Base-by-base conservation (phyloP, 1,140 invertebrate genomes). In the Elysia chlorotica region DNA sequence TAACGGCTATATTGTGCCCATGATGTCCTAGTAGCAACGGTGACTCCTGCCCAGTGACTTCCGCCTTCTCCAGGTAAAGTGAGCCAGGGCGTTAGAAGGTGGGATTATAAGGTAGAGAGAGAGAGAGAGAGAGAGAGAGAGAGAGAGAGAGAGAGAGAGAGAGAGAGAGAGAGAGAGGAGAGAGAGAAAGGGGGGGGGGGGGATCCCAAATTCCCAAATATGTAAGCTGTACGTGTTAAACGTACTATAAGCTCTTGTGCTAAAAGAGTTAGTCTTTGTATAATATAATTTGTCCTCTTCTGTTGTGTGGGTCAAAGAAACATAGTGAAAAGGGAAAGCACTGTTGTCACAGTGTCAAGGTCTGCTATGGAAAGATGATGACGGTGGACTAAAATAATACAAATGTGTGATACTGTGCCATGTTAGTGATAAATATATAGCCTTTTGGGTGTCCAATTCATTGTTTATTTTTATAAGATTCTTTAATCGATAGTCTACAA, bases 151-250 rank as follows among this genome's bases (percentile, higher is more conserved):
- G 31, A 33, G 3, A 25, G 23, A 63, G 21, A 30, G 31, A 66
- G 10, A 66, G 65, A 66, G 65, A 66, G 65, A 66, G 65, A 66
- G 65, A 66, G 2, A 41, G 37, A 37, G 31, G n/a, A n/a, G 23
- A 10, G 62, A 10, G 10, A 25, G 62, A 14, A 31, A 65, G 62
- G 14, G 19, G 19, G 62, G 4, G 33, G 62, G 17, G 28, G 25
- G 10, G 25, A 6, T 31, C 17, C 14, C 57, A 25, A 59, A 10
- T 10, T 19, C 14, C 25, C 28, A 31, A 65, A n/a, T 14, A 48
- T n/a, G 41, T n/a, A 48, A 10, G n/a, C 10, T 48, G 41, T 14
- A 48, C 10, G 41, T 48, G n/a, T n/a, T n/a, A n/a, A n/a, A n/a
- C n/a, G n/a, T n/a, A n/a, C n/a, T n/a, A n/a, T n/a, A n/a, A n/a